Evolutionary conservation across 2,888 invertebrate genomes (phyloP).

Genomic region (Calameuta idolon): DNA sequence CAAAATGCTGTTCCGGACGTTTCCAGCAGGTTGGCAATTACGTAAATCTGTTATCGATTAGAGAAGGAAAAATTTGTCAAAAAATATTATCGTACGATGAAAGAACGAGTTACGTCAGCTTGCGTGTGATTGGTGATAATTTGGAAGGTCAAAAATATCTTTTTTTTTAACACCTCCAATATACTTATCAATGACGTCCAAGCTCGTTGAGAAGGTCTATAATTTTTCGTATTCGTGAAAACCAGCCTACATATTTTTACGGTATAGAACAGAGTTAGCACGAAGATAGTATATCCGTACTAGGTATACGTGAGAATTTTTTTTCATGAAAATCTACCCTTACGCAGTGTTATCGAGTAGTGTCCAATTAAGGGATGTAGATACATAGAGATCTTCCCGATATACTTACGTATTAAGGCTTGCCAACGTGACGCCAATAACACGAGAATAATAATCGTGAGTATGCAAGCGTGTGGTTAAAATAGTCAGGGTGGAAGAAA

Average conservation of each 20-base stretch:
- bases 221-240: background rate
- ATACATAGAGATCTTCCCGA: background rate
- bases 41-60: background rate
- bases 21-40: background rate
- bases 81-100: background rate
- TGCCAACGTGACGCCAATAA: background rate
- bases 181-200: background rate
- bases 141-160: too few species aligned
- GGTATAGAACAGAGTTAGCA: background rate
- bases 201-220: background rate
- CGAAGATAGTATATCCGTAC: background rate
- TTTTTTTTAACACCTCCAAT: background rate
- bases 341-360: background rate
- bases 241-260: background rate
- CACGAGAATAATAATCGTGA: background rate
- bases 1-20: background rate
- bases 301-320: too few species aligned
- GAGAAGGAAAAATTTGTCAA: background rate
- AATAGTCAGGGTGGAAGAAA: background rate
- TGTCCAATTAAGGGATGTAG: background rate
- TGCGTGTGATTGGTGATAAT: background rate
- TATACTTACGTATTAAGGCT: background rate
- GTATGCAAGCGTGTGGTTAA: background rate
- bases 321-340: background rate
- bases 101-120: background rate